Base-by-base conservation (phyloP, 1,140 invertebrate species). In the Tetramorium alpestre region DNA sequence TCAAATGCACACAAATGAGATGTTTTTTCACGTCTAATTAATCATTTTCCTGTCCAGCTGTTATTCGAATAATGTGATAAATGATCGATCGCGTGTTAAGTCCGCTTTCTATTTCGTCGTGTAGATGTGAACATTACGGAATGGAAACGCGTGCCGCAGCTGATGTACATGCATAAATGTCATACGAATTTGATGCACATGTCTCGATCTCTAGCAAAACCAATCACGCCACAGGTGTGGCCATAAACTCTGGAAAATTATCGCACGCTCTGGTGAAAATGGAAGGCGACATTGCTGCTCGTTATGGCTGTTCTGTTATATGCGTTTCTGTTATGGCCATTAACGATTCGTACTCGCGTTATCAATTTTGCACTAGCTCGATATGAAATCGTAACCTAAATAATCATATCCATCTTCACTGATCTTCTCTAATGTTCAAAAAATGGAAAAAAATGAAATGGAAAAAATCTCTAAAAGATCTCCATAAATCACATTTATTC, bases 211-310 rank as follows among this genome's bases (percentile, higher is more conserved):
- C 47, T 28, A 80, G 22, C 82, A 64, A 80, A 85, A 80, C 58
- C 82, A 85, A 85, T 85, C 82, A 65, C 49, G 82, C 38, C 73
- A 80, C 82, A 85, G 82, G 75, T 85, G 82, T 85, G 73, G 56
- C 73, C 73, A 60, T 85, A 76, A 85, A 85, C 82, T 80, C 82
- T 18, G 72, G 28, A 85, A 84, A 70, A 84, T 81, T 70, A 58
- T 70, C 70, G 22, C 58, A n/a, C 58, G 60, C 33, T 41, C 41
- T 58, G 73, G 44, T 78, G 85, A 80, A 70, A 82, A 84, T 70
- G 65, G 56, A 22, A 77, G 60, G 60, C 33, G 47, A 64, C 44
- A 22, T 76, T 85, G 33, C 73, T 16, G 25, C 16, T 6, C 49
- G 49, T 81, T 81, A 81, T n/a, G 49, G 64, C 49, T 70, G 47